Evolutionary conservation across 2,888 invertebrate genomes (phyloP), one percentile per base, ranked within the genome.

Genomic region (Pasiphila rectangulata): DNA sequence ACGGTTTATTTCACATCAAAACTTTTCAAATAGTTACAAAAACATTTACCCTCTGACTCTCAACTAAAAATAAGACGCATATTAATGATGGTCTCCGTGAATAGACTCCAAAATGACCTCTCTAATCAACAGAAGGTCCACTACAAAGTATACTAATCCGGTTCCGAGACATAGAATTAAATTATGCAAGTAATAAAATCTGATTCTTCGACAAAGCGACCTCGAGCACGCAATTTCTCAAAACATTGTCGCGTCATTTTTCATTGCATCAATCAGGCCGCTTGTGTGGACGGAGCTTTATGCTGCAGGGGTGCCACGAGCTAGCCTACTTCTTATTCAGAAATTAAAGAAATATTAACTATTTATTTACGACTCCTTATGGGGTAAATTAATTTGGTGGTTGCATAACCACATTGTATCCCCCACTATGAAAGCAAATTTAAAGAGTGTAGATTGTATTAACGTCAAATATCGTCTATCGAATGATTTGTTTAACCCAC

Each of bases 241-340:
- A 79, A 86, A 86, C 80, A 78, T 85, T 84, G 79, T 84, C 83
- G 83, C 83, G 63, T 86, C 88, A 87, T 88, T 87, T 86, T 82
- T 88, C 87, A 86, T 83, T 80, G 83, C 86, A 75, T 88, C 88
- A 87, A 88, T 87, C 86, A 85, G 80, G 61, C 63, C 69, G 73
- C 72, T 76, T 76, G 67, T 78, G 67, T 67, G 63, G 63, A 73
- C 64, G 52, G 51, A 48, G 54, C 62, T 64, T 64, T 57, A 57
- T 57, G 29, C 40, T 36, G 52, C 57, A 86, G 77, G 86, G 86
- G 32, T 84, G 83, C n/a, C 74, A 63, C 60, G 17, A 27, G 15
- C 10, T 32, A 1, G 5, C 1, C 6, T 6, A 4, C 5, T 29
- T 7, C 3, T 15, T 15, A 6, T 30, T 16, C 29, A 3, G n/a